Evolutionary conservation across 2,113 vertebrate genomes (phyloP), one percentile per base, ranked within the genome.

Genomic region (Poeciliopsis occidentalis): DNA sequence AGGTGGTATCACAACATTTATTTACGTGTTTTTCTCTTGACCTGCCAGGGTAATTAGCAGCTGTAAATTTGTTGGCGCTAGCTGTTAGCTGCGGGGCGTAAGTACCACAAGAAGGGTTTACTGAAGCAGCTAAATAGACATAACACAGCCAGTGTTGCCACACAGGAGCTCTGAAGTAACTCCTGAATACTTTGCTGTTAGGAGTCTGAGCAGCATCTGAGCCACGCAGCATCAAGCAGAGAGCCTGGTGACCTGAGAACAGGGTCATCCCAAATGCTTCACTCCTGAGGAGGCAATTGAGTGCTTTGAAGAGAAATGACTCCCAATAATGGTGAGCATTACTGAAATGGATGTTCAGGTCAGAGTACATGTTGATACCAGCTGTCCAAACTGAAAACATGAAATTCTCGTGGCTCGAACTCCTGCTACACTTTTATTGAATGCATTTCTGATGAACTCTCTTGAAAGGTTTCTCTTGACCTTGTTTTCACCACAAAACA

Each of bases 11-110:
- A 73, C 67, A 41, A 41, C 31, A 80, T 79, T 71, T 64, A 76
- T 32, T 73, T 81, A n/a, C 75, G 13, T 65, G 27, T 79, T 86
- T 73, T 81, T 71, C 80, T 71, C 64, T 37, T 83, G 78, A 84
- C 78, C 73, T 26, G n/a, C 75, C 26, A 65, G 81, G 73, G 77
- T 79, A 80, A 84, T 84, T 67, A 88, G 51, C 74, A 78, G 30
- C 34, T 54, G 73, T 51, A 77, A 75, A 77, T 68, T 84, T 82
- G 62, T 77, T 69, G 31, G n/a, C 66, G 57, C 75, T 81, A 77
- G 64, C 77, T 81, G 85, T 67, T 75, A 78, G 61, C 75, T 76
- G 68, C 11, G 2, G 75, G 83, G 63, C 67, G 66, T 44, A 65
- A 27, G 67, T 80, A 60, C 65, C 68, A 54, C 57, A 65, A 70